Evolutionary conservation across 2,113 vertebrate genomes (phyloP).

Genomic region (Globicephala melas): DNA sequence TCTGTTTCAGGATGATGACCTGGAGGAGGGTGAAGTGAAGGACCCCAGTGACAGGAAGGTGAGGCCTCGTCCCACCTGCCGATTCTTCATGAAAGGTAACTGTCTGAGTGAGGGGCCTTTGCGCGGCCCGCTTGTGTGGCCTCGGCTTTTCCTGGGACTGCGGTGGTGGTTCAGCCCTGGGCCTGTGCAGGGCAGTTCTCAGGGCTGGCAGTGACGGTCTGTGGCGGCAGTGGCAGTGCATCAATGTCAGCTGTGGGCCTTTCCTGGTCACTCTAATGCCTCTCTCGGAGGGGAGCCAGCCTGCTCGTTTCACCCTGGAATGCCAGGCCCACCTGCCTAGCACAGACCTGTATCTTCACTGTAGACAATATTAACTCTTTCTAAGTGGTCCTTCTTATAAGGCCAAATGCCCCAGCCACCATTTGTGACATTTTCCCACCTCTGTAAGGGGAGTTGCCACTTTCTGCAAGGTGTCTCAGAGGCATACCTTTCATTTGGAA

Average conservation of each 20-base stretch:
- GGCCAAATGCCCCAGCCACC: background rate
- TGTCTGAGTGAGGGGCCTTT: background rate
- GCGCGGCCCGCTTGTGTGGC: background rate
- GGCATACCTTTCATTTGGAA: background rate
- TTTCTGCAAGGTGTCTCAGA: background rate
- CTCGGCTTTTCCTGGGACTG: background rate
- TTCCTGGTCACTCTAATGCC: background rate
- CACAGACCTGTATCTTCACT: background rate
- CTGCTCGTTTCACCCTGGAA: background rate
- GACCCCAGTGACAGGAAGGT: constrained; percentile 97
- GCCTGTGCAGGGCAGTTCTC: background rate
- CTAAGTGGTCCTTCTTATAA: background rate
- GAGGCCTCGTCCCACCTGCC: constrained; percentile 94
- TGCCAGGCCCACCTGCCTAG: background rate
- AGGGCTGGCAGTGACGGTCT: background rate
- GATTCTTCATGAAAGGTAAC: constrained; percentile 99
- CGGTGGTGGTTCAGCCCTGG: background rate
- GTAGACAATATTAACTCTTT: background rate
- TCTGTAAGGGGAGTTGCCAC: background rate
- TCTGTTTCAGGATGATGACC: constrained; percentile 93
- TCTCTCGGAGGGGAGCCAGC: background rate
- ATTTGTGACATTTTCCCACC: background rate
- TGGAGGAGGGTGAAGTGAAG: constrained; percentile 98
- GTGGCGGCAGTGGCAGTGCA: background rate
- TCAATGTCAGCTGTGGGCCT: background rate